phyloP scores from a whole-genome alignment of 2,888 invertebrate species.

The Lycaena phlaeas region DNA sequence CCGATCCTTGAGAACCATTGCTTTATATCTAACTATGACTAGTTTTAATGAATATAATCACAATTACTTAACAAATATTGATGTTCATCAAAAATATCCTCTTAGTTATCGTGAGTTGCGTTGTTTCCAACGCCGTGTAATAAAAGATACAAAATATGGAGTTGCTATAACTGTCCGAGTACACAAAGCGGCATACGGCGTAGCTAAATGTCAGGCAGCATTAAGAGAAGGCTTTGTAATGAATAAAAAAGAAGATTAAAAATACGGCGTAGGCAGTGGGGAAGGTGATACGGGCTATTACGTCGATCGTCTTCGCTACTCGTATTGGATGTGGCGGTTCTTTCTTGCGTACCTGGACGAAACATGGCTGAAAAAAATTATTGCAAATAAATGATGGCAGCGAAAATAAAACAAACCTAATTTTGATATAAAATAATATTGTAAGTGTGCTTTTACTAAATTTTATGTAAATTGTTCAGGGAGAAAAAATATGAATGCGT shows the following conservation, averaged over 20 bases:
- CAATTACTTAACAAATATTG: constrained; percentile 41
- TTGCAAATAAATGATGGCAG: constrained; percentile 55
- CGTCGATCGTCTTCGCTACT: constrained; percentile 95
- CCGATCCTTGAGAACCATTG: background rate
- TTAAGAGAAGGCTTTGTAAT: constrained; percentile 90
- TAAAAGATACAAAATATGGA: constrained; percentile 34
- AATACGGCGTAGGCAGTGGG: constrained; percentile 94
- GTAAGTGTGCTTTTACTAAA: background rate
- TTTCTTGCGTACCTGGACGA: constrained; percentile 91
- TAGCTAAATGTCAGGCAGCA: constrained; percentile 37
- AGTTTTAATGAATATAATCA: constrained; percentile 33
- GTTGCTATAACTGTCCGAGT: constrained; percentile 38
- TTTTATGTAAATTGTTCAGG: background rate
- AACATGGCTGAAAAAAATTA: constrained; percentile 79
- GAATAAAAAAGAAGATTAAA: constrained; percentile 95
- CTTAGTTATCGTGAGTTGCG: constrained; percentile 29
- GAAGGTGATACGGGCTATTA: constrained; percentile 94
- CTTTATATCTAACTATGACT: constrained; percentile 1
- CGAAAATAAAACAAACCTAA: constrained; percentile 24
- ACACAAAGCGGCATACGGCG: constrained; percentile 41
- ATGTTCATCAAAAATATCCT: constrained; percentile 37
- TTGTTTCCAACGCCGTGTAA: constrained; percentile 37
- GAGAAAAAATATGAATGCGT: constrained; percentile 3
- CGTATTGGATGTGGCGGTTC: constrained; percentile 94
- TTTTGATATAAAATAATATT: background rate